Evolutionary conservation across 1,140 invertebrate species (phyloP).

Genomic region (Solenopsis fugax): DNA sequence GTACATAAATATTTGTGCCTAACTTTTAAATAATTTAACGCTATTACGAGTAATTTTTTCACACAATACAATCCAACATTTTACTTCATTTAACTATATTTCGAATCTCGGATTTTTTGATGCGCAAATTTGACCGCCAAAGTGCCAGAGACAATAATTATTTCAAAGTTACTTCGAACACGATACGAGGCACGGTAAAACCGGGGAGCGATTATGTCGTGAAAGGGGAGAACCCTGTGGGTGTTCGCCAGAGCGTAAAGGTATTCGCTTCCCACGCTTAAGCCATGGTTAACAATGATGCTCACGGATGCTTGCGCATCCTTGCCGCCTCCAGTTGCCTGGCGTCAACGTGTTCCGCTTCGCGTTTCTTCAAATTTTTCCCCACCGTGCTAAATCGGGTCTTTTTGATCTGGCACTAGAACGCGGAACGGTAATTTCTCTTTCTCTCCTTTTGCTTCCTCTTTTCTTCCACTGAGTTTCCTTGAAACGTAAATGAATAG

Average conservation of each 20-base stretch:
- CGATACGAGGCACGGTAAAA: conserved; percentile 16
- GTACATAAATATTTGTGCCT: neutral
- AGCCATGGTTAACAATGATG: conserved; percentile 63
- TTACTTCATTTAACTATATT: neutral
- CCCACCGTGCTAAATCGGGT: conserved; percentile 12
- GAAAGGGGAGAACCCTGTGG: conserved; percentile 41
- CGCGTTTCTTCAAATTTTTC: conserved; percentile 31
- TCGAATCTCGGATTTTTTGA: neutral
- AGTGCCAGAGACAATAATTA: neutral
- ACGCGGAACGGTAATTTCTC: neutral
- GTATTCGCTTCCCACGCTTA: conserved; percentile 67
- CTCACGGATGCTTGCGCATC: conserved; percentile 33
- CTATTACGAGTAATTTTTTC: neutral
- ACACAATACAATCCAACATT: neutral
- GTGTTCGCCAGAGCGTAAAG: conserved; percentile 50
- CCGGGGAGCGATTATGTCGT: conserved; percentile 33
- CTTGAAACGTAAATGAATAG: neutral
- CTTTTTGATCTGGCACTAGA: conserved; percentile 35
- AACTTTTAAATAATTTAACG: neutral
- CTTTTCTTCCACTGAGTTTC: neutral
- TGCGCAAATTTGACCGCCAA: neutral
- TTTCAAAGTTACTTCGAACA: neutral
- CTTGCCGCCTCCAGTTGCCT: neutral
- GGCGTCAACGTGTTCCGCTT: neutral
- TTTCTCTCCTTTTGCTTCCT: too few species aligned